Conservation (phyloP, 2,888 invertebrate species). For the Ornithoptera alexandrae region DNA sequence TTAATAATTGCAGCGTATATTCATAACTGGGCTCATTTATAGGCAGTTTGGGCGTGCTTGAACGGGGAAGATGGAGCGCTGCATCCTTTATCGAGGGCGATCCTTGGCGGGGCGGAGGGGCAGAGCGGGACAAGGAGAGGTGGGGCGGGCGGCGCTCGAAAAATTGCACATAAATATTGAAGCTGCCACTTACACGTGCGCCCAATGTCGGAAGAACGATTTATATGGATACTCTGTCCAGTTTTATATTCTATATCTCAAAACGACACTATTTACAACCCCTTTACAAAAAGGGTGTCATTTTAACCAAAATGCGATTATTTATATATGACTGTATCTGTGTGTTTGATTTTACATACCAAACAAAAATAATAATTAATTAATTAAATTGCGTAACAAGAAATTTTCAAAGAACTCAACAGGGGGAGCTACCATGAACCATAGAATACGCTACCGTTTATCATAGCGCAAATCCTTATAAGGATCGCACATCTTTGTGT, state of each 20-base stretch:
- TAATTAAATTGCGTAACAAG: no score
- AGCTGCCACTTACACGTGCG: conserved; percentile 81
- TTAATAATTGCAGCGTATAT: conserved; percentile 33
- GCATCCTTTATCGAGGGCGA: conserved; percentile 71
- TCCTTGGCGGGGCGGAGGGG: conserved; percentile 29
- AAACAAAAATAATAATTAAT: no score
- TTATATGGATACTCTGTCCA: conserved; percentile 47
- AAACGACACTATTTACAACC: not conserved
- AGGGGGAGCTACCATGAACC: no score
- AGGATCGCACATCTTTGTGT: no score
- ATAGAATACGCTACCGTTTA: no score
- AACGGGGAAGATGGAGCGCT: conserved; percentile 53
- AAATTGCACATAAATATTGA: conserved; percentile 81
- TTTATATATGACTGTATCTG: no score
- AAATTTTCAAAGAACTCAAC: no score
- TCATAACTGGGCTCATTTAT: conserved; percentile 68
- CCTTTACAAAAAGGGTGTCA: no score
- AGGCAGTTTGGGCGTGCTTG: conserved; percentile 60
- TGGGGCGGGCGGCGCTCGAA: conserved; percentile 62
- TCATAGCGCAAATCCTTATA: no score
- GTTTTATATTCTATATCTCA: not conserved
- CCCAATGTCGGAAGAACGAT: conserved; percentile 50
- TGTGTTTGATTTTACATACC: no score
- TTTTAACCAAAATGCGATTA: no score
- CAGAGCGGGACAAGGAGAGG: conserved; percentile 22